Evolutionary conservation across 2,888 invertebrate genomes (phyloP).

Genomic region (Drosophila helvetica): DNA sequence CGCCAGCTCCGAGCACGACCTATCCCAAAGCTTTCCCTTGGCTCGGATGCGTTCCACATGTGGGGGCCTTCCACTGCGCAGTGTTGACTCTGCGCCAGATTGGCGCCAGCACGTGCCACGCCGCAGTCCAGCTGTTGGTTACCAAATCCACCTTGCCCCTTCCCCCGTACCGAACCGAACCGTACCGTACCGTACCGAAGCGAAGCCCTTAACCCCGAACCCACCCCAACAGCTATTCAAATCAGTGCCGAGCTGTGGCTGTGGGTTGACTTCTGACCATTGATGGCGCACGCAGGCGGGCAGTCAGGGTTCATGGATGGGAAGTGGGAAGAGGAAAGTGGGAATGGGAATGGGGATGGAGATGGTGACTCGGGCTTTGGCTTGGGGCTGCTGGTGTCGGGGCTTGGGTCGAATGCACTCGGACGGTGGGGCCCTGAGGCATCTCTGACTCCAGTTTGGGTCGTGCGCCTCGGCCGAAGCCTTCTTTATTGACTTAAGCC

Average conservation of each 20-base stretch:
- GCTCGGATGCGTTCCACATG: constrained; percentile 47
- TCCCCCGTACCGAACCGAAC: neutral
- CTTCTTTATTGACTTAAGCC: constrained; percentile 68
- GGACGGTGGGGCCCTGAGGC: constrained; percentile 16
- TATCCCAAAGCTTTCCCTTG: constrained; percentile 62
- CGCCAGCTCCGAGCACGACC: constrained; percentile 58
- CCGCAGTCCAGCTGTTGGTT: constrained; percentile 59
- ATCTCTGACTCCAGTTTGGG: constrained; percentile 42
- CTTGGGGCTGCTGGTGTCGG: neutral
- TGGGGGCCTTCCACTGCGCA: constrained; percentile 64
- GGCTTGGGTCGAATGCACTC: constrained; percentile 41
- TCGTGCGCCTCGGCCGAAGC: constrained; percentile 52
- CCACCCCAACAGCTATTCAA: constrained; percentile 54
- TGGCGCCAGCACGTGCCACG: constrained; percentile 70
- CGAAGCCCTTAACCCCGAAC: neutral
- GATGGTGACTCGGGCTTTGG: neutral
- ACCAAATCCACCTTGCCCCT: constrained; percentile 24
- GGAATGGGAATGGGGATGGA: neutral
- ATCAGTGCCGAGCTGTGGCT: constrained; percentile 56
- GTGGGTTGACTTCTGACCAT: constrained; percentile 62
- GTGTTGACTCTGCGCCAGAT: constrained; percentile 66
- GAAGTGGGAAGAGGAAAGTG: no score
- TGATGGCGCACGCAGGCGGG: constrained; percentile 44
- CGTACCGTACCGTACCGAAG: neutral
- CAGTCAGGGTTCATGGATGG: constrained; percentile 3